Percentiles rank a stretch among this genome's conserved stretches.
Conservation (phyloP, 2,113 vertebrate species). For the Pseudorectes ferrugineus region DNA sequence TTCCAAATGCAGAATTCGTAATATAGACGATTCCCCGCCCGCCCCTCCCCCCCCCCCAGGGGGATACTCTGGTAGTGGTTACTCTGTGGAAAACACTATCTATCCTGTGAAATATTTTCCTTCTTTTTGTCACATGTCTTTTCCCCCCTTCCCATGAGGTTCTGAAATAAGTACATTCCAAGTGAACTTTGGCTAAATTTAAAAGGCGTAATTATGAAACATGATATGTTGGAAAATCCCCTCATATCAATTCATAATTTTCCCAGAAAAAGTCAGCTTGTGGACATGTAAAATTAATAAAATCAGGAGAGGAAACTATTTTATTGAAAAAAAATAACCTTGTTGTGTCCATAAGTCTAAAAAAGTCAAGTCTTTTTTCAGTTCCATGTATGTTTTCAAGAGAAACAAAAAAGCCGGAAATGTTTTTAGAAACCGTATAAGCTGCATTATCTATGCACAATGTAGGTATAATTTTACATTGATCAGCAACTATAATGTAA, state of each 20-base stretch:
- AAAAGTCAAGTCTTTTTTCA: neutral
- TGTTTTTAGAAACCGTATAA: conserved; percentile 31
- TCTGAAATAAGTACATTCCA: neutral
- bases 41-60: no score
- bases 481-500: conserved; percentile 69
- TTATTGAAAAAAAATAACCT: neutral
- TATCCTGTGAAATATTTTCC: neutral
- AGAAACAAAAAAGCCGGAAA: neutral
- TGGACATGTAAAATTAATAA: neutral
- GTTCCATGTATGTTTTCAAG: neutral
- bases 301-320: neutral
- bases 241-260: neutral
- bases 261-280: neutral
- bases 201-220: neutral
- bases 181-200: conserved; percentile 34
- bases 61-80: neutral
- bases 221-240: neutral
- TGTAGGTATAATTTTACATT: conserved; percentile 28
- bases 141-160: neutral
- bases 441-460: conserved; percentile 30
- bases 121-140: neutral
- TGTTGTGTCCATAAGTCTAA: neutral
- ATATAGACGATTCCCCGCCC: neutral
- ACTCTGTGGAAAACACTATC: conserved; percentile 25
- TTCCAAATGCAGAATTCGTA: neutral